These are phyloP conservation scores for Rhyacophila evoluta DNA, from an alignment of 2,888 invertebrate species.

Conservation along the genomic window DNA sequence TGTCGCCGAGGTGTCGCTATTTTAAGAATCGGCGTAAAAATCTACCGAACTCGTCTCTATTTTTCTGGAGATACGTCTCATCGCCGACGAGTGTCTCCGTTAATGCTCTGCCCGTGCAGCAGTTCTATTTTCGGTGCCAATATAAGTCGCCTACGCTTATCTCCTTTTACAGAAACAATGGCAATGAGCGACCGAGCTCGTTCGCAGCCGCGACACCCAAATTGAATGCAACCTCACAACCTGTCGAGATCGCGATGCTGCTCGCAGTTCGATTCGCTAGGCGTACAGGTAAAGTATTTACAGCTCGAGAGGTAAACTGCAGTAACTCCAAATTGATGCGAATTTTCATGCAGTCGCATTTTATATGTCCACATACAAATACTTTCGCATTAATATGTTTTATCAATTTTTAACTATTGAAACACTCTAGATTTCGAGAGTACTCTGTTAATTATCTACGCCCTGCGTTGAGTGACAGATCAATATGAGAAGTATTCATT, in stretches of 20 bases:
- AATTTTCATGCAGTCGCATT: too few species aligned
- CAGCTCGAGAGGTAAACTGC: background rate
- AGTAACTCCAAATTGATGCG: too few species aligned
- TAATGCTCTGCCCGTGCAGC: slow-evolving; percentile 42
- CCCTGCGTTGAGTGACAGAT: too few species aligned
- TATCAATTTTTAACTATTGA: too few species aligned
- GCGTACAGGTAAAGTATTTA: background rate
- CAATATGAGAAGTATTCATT: too few species aligned
- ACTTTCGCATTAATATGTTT: too few species aligned
- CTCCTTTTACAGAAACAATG: slow-evolving; percentile 52
- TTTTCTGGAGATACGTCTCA: slow-evolving; percentile 38
- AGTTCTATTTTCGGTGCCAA: slow-evolving; percentile 53
- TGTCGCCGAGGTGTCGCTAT: slow-evolving; percentile 22
- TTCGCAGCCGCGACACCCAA: slow-evolving; percentile 37
- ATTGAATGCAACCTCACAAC: slow-evolving; percentile 52
- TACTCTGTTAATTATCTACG: too few species aligned
- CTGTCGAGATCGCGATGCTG: slow-evolving; percentile 47
- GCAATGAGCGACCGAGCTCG: slow-evolving; percentile 51
- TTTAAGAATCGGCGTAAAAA: slow-evolving; percentile 22
- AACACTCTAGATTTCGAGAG: too few species aligned
- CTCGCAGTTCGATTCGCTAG: background rate
- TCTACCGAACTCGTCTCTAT: background rate
- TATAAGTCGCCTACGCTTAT: slow-evolving; percentile 51
- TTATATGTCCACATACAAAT: too few species aligned
- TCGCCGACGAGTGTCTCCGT: slow-evolving; percentile 32